Percentiles rank a stretch among this genome's conserved stretches.
Conservation (phyloP, 2,888 invertebrate genomes). For the Lasioglossum figueresi region DNA sequence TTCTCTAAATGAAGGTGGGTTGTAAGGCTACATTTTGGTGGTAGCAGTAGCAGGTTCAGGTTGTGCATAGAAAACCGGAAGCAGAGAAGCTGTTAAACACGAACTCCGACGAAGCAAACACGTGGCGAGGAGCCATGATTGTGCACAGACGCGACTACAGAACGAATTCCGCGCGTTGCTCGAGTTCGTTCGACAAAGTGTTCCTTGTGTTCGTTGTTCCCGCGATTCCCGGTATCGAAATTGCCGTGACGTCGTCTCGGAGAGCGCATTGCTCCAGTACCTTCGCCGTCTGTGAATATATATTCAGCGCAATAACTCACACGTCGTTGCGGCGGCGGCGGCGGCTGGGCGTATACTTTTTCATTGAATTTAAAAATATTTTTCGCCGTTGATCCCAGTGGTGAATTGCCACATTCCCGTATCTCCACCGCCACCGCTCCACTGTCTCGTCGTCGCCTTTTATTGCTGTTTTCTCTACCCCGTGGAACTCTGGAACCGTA, state of each 20-base stretch:
- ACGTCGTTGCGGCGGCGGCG: neutral
- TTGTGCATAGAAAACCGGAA: neutral
- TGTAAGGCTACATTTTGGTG: neutral
- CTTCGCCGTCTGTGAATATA: neutral
- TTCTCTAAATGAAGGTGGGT: neutral
- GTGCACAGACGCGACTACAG: neutral
- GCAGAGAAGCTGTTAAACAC: neutral
- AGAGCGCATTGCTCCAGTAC: neutral
- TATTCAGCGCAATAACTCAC: conserved; percentile 20
- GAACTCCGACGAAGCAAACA: neutral
- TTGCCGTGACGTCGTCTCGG: neutral
- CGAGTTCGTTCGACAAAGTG: conserved; percentile 47
- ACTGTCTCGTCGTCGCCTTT: conserved; percentile 22
- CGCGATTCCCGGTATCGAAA: neutral
- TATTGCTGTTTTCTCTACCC: conserved; percentile 37
- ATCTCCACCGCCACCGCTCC: neutral
- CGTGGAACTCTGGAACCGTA: conserved; percentile 31
- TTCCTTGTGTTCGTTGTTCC: conserved; percentile 45
- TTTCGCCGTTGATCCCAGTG: neutral
- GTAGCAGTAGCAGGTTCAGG: neutral
- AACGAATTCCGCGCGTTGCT: neutral
- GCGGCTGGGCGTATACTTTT: neutral
- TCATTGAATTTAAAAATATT: conserved; percentile 32
- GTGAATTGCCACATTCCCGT: conserved; percentile 24
- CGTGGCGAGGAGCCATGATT: neutral